Conservation (phyloP, 2,797 vertebrate genomes). For the Naso thynnoides region DNA sequence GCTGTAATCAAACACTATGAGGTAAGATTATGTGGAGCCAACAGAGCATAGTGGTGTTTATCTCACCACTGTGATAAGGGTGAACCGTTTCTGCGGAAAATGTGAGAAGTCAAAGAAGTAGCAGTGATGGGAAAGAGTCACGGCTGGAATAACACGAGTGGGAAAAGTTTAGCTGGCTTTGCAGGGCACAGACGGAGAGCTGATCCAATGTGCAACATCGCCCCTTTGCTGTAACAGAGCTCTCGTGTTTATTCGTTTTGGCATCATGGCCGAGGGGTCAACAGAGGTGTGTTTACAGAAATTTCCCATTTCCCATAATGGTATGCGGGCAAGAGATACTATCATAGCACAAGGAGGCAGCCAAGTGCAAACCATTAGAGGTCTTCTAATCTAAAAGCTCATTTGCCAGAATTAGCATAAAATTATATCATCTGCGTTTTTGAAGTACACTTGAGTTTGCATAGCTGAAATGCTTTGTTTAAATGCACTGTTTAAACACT, state of each 20-base stretch:
- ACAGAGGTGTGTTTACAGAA: conserved; percentile 69
- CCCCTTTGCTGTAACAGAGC: conserved; percentile 33
- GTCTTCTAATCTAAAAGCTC: conserved; percentile 25
- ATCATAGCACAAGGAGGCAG: conserved; percentile 47
- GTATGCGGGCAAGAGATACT: conserved; percentile 52
- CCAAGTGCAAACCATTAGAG: conserved; percentile 50
- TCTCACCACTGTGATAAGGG: conserved; percentile 28
- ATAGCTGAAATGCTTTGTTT: conserved; percentile 34
- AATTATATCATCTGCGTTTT: conserved; percentile 16
- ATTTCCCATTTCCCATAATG: conserved; percentile 65
- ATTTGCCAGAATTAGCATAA: conserved; percentile 34
- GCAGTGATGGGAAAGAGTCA: conserved; percentile 28
- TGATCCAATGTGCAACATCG: conserved; percentile 31
- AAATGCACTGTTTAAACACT: conserved; percentile 41
- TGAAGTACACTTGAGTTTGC: conserved; percentile 26
- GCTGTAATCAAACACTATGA: conserved; percentile 45
- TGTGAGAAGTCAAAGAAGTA: conserved; percentile 6
- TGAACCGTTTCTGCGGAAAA: conserved; percentile 27
- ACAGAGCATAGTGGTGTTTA: conserved; percentile 37
- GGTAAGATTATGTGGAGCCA: conserved; percentile 47
- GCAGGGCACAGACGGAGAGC: conserved; percentile 28
- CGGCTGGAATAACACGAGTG: conserved; percentile 40
- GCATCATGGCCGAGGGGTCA: conserved; percentile 63
- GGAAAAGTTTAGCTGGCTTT: conserved; percentile 31
- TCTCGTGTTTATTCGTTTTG: conserved; percentile 71